Evolutionary conservation across 2,888 invertebrate genomes (phyloP).

Genomic region (Chrysolina haemoptera): DNA sequence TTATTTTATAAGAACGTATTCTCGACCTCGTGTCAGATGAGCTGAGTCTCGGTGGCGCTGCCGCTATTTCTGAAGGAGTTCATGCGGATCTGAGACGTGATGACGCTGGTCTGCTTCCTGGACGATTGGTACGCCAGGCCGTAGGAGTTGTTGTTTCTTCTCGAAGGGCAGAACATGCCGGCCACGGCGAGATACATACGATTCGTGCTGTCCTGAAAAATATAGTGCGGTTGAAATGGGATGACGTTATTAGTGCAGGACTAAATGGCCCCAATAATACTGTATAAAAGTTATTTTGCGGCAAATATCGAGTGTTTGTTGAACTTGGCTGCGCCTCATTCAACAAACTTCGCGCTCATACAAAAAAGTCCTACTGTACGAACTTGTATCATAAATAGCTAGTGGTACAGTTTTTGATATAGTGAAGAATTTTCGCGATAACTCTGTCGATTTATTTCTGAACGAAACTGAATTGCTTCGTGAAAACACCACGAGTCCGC

Average conservation of each 20-base stretch:
- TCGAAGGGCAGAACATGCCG: conserved; percentile 57
- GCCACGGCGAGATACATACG: conserved; percentile 66
- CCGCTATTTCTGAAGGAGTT: conserved; percentile 51
- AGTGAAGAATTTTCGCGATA: too few relatives aligned
- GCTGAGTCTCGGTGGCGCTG: conserved; percentile 39
- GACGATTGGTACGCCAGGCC: conserved; percentile 60
- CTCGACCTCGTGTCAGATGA: conserved; percentile 47
- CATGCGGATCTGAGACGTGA: conserved; percentile 52
- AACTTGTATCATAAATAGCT: too few relatives aligned
- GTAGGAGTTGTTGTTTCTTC: conserved; percentile 57
- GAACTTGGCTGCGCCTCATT: too few relatives aligned
- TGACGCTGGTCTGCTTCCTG: conserved; percentile 51
- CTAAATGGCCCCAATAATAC: neutral
- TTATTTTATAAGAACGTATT: conserved; percentile 52
- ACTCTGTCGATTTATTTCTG: too few relatives aligned
- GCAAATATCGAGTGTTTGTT: too few relatives aligned
- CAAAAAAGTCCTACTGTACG: too few relatives aligned
- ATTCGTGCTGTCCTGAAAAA: conserved; percentile 66
- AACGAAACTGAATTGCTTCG: too few relatives aligned
- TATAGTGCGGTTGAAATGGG: too few relatives aligned
- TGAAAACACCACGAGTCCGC: too few relatives aligned
- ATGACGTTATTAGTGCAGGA: neutral
- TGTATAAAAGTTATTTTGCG: neutral
- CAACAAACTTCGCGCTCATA: too few relatives aligned
- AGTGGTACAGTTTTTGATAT: too few relatives aligned